Base-by-base conservation (phyloP, 1,140 invertebrate species). In the Hycleus phaleratus region DNA sequence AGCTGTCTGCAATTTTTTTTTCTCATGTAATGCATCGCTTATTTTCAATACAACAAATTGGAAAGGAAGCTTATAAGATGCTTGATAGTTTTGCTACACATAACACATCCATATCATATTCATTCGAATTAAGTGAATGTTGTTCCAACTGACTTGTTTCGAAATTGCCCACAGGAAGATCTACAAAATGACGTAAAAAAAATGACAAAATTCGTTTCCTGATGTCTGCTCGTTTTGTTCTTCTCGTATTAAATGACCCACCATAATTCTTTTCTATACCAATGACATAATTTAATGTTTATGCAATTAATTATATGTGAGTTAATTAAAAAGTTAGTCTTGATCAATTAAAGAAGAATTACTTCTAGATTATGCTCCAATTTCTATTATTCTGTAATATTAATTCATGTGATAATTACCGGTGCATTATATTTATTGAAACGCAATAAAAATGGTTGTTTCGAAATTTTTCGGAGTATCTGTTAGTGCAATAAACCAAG, bases 361-460 rank as follows among this genome's bases (percentile, higher is more conserved):
- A n/a, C 10, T 50, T 50, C 38, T 7, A 52, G 12, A 43, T 52
- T 52, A 7, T 44, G 12, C 49, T 24, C 32, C 25, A 42, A 43
- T 18, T 52, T 39, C 45, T 45, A 53, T 45, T 46, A 40, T 24
- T 47, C 18, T 26, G 32, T 7, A 32, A 32, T 32, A 32, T 7
- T 4, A 7, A 1, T 32, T 32, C 32, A 32, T 32, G 7, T 32
- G 32, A 32, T 32, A 32, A 32, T 32, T 32, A 32, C 32, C 7
- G 11, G n/a, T 26, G 24, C 42, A 26, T 12, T 46, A 45, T 42
- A 53, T 53, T 46, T 46, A 53, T 42, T 53, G 51, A 53, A 53
- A 53, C 51, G 51, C 45, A 53, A 53, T 53, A 53, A 53, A 46
- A 44, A 42, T 46, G 38, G 39, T 39, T 53, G 46, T 53, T 42